These are phyloP conservation scores for Camponotus floridanus DNA, from an alignment of 1,140 invertebrate genomes.

Conservation along the genomic window DNA sequence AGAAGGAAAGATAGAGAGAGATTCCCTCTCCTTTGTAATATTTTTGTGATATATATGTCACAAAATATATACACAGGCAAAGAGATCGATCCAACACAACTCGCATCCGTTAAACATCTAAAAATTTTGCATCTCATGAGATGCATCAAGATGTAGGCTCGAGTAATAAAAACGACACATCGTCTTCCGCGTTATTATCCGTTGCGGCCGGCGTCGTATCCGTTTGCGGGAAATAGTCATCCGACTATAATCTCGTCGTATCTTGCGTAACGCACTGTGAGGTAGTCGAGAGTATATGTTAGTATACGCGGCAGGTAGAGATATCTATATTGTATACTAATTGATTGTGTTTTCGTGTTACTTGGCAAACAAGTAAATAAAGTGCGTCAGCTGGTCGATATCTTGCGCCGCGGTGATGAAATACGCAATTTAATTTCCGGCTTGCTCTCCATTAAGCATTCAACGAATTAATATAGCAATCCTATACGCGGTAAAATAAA, in stretches of 20 bases:
- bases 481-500: neutral
- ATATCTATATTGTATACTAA: conserved; percentile 30
- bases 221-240: conserved; percentile 52
- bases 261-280: conserved; percentile 41
- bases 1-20: neutral
- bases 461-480: neutral
- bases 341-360: conserved; percentile 50
- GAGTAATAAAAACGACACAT: conserved; percentile 3
- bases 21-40: too few relatives aligned
- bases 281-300: neutral
- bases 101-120: neutral
- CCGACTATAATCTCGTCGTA: conserved; percentile 49
- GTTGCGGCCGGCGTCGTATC: conserved; percentile 41
- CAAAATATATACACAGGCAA: too few relatives aligned
- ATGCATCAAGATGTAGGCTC: neutral
- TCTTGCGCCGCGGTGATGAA: conserved; percentile 17
- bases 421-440: neutral
- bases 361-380: conserved; percentile 46
- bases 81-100: neutral
- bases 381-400: conserved; percentile 43
- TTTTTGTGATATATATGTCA: too few relatives aligned
- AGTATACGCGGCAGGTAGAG: neutral
- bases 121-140: neutral
- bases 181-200: conserved; percentile 42
- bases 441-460: neutral